These are phyloP conservation scores for Eurystomus gularis DNA, from an alignment of 2,113 vertebrate genomes.

Conservation along the genomic window DNA sequence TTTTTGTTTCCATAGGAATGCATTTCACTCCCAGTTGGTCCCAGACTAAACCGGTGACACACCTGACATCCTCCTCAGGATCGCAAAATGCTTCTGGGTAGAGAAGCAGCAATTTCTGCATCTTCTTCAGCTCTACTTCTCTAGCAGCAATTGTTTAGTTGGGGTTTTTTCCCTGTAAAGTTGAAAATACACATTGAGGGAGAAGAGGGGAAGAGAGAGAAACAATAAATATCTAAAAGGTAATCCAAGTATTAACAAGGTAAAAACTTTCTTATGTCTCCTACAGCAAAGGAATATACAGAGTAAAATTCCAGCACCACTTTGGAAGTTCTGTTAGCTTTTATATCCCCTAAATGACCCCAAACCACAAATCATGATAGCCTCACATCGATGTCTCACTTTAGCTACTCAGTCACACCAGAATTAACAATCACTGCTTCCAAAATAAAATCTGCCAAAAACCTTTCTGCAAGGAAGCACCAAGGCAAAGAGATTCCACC, in stretches of 20 bases:
- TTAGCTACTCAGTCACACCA: neutral
- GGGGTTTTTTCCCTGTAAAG: neutral
- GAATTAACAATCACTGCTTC: neutral
- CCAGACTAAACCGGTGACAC: neutral
- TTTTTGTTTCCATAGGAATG: neutral
- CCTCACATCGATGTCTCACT: neutral
- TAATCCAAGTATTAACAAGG: neutral
- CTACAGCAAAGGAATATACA: neutral
- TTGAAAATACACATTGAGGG: neutral
- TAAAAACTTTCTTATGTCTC: neutral
- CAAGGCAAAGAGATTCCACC: neutral
- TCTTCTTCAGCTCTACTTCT: neutral
- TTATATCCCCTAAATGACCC: neutral
- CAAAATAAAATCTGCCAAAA: neutral
- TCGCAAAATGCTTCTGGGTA: neutral
- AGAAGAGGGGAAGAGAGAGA: too few relatives aligned
- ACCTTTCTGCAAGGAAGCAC: neutral
- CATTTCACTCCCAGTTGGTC: neutral
- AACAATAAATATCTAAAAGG: neutral
- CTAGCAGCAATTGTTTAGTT: neutral
- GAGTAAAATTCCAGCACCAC: neutral
- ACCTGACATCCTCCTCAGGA: neutral
- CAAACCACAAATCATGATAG: neutral
- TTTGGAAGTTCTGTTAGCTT: neutral
- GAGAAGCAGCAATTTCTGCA: neutral